Percentiles rank a stretch among this genome's conserved stretches.
phyloP scores from a whole-genome alignment of 2,113 vertebrate genomes.

The Cathartes aura region DNA sequence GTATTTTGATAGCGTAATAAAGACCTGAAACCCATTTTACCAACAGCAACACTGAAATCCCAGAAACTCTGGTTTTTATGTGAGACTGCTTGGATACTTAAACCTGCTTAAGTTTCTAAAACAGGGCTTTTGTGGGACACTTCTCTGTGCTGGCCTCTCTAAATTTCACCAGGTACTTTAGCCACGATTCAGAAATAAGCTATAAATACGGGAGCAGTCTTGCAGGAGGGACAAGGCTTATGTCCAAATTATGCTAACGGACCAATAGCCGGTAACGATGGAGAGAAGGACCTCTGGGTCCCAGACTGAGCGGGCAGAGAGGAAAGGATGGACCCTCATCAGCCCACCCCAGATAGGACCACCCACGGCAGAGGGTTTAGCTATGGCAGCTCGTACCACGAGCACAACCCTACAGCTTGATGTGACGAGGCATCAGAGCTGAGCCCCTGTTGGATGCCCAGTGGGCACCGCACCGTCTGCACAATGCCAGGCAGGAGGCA shows the following conservation, averaged over 20 bases:
- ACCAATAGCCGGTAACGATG: fast-evolving
- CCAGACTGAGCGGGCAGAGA: background rate
- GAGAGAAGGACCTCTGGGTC: background rate
- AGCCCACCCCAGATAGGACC: background rate
- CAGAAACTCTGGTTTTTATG: background rate
- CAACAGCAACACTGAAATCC: background rate
- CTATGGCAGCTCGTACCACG: fast-evolving
- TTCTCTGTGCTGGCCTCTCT: background rate
- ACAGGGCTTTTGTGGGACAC: background rate
- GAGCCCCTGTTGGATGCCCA: background rate
- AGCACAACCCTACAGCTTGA: fast-evolving
- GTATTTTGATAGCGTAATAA: conserved; percentile 25
- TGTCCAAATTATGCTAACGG: fast-evolving
- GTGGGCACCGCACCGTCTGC: fast-evolving
- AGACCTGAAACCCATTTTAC: background rate
- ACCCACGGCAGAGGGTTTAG: background rate
- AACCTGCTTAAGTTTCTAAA: background rate
- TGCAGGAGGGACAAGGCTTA: background rate
- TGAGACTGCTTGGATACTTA: background rate
- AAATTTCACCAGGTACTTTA: background rate
- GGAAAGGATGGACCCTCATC: background rate
- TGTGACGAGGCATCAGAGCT: background rate
- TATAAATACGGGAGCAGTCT: background rate
- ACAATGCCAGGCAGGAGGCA: background rate
- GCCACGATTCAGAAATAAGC: background rate